Base-by-base conservation (phyloP, 2,888 invertebrate genomes). In the Heteromyza rotundicornis region DNA sequence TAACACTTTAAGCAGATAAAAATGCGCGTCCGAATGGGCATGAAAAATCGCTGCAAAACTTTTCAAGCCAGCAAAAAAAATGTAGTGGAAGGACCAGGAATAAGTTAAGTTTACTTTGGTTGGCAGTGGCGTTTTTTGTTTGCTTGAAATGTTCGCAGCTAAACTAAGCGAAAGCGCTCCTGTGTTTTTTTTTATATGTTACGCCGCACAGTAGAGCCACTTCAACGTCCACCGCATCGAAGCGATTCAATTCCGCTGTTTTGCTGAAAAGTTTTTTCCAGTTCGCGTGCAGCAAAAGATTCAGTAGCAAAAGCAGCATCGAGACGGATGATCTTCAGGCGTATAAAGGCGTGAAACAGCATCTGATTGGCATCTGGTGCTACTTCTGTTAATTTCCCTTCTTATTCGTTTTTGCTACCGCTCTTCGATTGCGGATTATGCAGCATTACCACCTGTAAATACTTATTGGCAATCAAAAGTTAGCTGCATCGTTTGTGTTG, bases 381-480 rank as follows among this genome's bases (percentile, higher is more conserved):
- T 5, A 10, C 27, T 7, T 27, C 27, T 27, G 27, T 27, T 27
- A n/a, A n/a, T 27, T 27, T 27, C n/a, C n/a, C n/a, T n/a, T n/a
- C n/a, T n/a, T n/a, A n/a, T n/a, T n/a, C n/a, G n/a, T n/a, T n/a
- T n/a, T n/a, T n/a, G n/a, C n/a, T n/a, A 10, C 27, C 27, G 40
- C 40, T 5, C 7, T 3, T 14, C 40, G 40, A 40, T n/a, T 40
- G 40, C 40, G 59, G 53, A 73, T 75, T 77, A 77, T 72, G 72
- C 68, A 73, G 72, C 72, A 75, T 78, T 78, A 78, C 75, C 79
- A 76, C 79, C 78, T 78, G 77, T 73, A 77, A 78, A 73, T 76
- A 71, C 71, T 73, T 78, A 76, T 77, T 77, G 78, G 71, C 77
- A 79, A 78, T 79, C 78, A 78, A 77, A 78, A 75, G 72, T 75